Conservation (phyloP, 2,797 vertebrate species). For the Gymnodraco acuticeps region DNA sequence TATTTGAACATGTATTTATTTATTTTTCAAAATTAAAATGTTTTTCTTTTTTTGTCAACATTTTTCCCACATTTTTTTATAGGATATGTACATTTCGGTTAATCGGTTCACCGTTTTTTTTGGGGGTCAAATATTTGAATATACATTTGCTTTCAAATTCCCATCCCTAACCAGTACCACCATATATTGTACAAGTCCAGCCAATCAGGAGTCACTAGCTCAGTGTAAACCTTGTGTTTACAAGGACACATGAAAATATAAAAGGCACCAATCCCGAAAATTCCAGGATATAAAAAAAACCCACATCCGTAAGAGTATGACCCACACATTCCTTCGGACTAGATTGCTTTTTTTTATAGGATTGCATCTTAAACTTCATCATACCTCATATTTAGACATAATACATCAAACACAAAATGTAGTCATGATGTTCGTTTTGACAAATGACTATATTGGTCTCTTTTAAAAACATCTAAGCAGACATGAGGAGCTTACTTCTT, state of each 20-base stretch:
- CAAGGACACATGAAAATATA: background rate
- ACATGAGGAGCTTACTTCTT: background rate
- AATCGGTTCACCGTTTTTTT: too few species aligned
- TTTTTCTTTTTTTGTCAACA: too few species aligned
- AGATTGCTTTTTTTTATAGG: background rate
- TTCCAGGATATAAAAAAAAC: background rate
- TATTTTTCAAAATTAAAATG: too few species aligned
- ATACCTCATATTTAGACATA: background rate
- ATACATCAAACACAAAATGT: background rate
- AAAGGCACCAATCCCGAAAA: background rate
- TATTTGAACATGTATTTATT: too few species aligned
- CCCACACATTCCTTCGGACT: background rate
- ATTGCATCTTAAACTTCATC: background rate
- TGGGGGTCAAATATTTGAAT: too few species aligned
- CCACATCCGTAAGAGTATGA: background rate
- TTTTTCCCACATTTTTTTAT: too few species aligned
- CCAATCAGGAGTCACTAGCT: constrained; percentile 12
- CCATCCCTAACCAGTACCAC: too few species aligned
- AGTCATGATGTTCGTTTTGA: background rate
- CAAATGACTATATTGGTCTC: background rate
- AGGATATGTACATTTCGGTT: too few species aligned
- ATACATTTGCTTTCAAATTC: too few species aligned
- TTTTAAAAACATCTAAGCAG: background rate
- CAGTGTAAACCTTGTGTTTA: too few species aligned
- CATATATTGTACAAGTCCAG: background rate